phyloP scores from a whole-genome alignment of 2,797 vertebrate species.

The Pseudochirops cupreus region DNA sequence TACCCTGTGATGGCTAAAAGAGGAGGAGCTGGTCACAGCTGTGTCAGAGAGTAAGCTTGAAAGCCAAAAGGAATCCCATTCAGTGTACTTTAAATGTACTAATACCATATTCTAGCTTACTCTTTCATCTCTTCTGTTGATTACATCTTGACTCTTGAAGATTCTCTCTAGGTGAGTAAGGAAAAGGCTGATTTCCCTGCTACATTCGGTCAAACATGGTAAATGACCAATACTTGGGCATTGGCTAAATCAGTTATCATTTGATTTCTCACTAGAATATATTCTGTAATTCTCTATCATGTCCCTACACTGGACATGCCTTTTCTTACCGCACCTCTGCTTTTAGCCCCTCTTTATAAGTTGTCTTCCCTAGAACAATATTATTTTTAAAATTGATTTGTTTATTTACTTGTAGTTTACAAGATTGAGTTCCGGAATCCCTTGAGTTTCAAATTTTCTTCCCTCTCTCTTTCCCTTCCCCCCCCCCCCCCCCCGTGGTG shows the following conservation, averaged over 20 bases:
- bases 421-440: too few species aligned
- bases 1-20: not conserved
- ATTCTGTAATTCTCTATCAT: not conserved
- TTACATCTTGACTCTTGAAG: not conserved
- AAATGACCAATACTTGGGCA: not conserved
- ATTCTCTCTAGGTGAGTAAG: not conserved
- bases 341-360: not conserved
- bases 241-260: not conserved
- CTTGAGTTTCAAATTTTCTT: too few species aligned
- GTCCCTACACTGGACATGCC: not conserved
- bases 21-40: not conserved
- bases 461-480: too few species aligned
- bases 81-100: not conserved
- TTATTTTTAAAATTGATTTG: not conserved
- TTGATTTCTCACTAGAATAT: not conserved
- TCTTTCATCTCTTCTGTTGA: not conserved
- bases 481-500: too few species aligned
- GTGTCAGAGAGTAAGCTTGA: not conserved
- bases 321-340: not conserved
- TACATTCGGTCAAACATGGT: not conserved
- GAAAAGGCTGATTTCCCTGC: not conserved
- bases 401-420: too few species aligned
- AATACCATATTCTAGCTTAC: accelerated
- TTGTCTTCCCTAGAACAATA: not conserved
- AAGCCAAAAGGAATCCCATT: not conserved